A percentile compares a stretch with the other conserved stretches of the same genome.
Conservation (phyloP, 64 coral and sea anemone species). For the Trachythela sp. region DNA sequence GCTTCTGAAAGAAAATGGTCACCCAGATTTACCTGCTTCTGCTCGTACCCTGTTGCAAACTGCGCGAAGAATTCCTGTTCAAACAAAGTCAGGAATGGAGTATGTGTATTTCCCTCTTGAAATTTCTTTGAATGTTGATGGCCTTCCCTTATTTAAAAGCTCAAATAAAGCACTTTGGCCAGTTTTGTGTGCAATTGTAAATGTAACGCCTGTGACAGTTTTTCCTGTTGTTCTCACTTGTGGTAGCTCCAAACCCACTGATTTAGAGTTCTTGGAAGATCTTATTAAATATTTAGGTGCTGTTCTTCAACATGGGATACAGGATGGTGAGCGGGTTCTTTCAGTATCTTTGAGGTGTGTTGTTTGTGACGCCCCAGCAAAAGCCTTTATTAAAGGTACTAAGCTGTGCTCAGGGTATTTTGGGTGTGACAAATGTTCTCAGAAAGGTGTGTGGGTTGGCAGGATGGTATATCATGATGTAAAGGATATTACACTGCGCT, state of each 20-base stretch:
- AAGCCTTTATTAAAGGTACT: neutral
- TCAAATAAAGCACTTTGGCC: neutral
- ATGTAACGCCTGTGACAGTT: neutral
- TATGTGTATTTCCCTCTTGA: no score
- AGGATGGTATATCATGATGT: neutral
- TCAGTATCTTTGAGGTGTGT: neutral
- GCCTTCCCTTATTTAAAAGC: neutral
- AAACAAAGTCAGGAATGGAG: neutral
- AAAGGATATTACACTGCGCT: neutral
- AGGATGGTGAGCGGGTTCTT: neutral
- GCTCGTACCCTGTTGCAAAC: neutral
- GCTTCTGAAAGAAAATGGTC: neutral
- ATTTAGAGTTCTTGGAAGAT: neutral
- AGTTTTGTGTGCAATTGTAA: neutral
- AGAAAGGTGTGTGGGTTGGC: neutral
- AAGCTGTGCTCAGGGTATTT: neutral
- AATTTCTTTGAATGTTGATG: constrained; percentile 8
- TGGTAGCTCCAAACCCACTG: neutral
- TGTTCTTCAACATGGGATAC: neutral
- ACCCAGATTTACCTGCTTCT: neutral
- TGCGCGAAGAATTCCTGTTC: neutral
- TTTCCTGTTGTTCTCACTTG: neutral
- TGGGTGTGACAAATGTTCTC: neutral
- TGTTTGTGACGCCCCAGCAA: neutral
- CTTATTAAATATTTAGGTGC: neutral